Conservation (phyloP, 2,113 vertebrate species). For the Empidonax alnorum region DNA sequence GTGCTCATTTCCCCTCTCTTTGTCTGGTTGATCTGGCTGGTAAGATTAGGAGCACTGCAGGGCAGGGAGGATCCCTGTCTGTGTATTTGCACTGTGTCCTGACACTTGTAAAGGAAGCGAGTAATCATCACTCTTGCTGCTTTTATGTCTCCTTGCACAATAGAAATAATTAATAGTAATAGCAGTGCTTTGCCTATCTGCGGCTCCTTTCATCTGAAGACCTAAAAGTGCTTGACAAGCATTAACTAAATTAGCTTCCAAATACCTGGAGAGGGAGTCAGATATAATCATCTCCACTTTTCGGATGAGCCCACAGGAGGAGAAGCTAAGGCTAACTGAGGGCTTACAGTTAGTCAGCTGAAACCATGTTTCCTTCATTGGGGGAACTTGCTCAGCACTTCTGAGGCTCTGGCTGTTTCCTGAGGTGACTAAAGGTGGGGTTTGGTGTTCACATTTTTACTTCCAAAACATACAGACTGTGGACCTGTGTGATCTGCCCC, state of each 20-base stretch:
- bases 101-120: constrained; percentile 57
- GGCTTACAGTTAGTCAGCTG: constrained; percentile 66
- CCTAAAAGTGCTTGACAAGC: constrained; percentile 59
- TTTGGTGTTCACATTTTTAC: not conserved
- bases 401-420: not conserved
- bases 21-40: constrained; percentile 20
- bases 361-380: not conserved
- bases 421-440: not conserved
- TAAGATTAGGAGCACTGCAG: constrained; percentile 40
- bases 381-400: constrained; percentile 30
- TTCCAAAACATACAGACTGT: not conserved
- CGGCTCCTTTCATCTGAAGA: constrained; percentile 55
- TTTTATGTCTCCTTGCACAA: constrained; percentile 69
- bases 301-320: constrained; percentile 15
- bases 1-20: not conserved
- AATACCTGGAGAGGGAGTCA: constrained; percentile 53
- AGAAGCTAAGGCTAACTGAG: constrained; percentile 24
- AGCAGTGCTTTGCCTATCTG: constrained; percentile 65
- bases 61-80: constrained; percentile 48
- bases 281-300: constrained; percentile 43
- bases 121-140: constrained; percentile 51
- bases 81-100: constrained; percentile 30
- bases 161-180: constrained; percentile 63
- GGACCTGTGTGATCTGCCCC: not conserved
- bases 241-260: constrained; percentile 59